phyloP scores from a whole-genome alignment of 2,888 invertebrate genomes.

The Odontomyia ornata region DNA sequence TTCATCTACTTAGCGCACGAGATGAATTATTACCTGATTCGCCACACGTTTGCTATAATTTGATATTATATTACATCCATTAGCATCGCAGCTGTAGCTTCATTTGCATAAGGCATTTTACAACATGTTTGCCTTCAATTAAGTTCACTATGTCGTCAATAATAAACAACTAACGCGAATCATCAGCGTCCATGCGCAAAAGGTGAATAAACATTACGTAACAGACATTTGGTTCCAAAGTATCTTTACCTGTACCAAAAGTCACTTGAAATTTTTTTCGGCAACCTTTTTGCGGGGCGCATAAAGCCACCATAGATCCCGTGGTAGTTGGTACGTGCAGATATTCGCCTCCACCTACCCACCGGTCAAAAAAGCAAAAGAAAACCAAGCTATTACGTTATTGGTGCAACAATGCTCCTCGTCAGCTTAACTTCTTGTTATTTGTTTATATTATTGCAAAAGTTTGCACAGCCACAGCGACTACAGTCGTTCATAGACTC shows the following conservation, averaged over 20 bases:
- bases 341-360: neutral
- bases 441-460: neutral
- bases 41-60: no score
- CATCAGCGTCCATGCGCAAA: neutral
- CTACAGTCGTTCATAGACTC: neutral
- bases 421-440: neutral
- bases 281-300: neutral
- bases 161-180: neutral
- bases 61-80: neutral
- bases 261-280: neutral
- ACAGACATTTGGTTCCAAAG: neutral
- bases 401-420: neutral
- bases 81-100: neutral
- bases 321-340: no score
- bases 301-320: no score
- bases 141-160: neutral
- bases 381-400: neutral
- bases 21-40: no score
- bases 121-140: neutral
- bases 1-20: no score
- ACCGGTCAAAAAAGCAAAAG: neutral
- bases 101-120: neutral
- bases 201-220: conserved; percentile 15
- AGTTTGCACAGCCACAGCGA: neutral
- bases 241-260: neutral